Base-by-base conservation (phyloP, 2,113 vertebrate genomes). In the Laterallus jamaicensis region DNA sequence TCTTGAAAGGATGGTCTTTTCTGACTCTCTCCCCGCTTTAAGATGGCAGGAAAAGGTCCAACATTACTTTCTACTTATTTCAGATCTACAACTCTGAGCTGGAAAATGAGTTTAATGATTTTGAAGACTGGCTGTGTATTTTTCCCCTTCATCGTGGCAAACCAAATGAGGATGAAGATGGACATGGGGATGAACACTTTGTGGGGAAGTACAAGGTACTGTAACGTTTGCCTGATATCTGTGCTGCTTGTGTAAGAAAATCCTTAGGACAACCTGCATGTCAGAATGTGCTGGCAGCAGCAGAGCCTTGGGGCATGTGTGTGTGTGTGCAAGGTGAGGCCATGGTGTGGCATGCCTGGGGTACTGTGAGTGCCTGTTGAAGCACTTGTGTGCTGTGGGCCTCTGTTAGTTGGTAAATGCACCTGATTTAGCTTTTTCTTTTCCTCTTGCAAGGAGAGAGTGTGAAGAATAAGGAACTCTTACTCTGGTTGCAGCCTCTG, bases 141-240 rank as follows among this genome's bases (percentile, higher is more conserved):
- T 99, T 99, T 56, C 98, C 98, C 7, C 97, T 99, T 47, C 98
- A 98, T 82, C 98, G 98, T 96, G 99, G 99, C 40, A 98, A 98
- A 93, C 97, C 98, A 4, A 97, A 93, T 26, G 98, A 99, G 11
- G 98, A 99, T 44, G 98, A 98, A 10, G 98, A 98, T 10, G 98
- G 98, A 32, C 98, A 98, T 4, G 97, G 98, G 11, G 98, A 98
- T 42, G 97, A 98, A 31, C 96, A 98, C 64, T 95, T 97, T n/a
- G 98, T 99, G 97, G 99, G 99, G 31, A 99, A 99, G 97, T 99
- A 98, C 96, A 99, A 99, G 99, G 99, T 99, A 85, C 44, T 42
- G 8, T 49, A 10, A 59, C 8, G 64, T 74, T 63, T 73, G 64
- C n/a, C 56, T 88, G 25, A 60, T 8, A 20, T 66, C 73, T 86